These are phyloP conservation scores for Pseudorhombus dupliciocellatus DNA, from an alignment of 2,113 vertebrate genomes.

Conservation along the genomic window DNA sequence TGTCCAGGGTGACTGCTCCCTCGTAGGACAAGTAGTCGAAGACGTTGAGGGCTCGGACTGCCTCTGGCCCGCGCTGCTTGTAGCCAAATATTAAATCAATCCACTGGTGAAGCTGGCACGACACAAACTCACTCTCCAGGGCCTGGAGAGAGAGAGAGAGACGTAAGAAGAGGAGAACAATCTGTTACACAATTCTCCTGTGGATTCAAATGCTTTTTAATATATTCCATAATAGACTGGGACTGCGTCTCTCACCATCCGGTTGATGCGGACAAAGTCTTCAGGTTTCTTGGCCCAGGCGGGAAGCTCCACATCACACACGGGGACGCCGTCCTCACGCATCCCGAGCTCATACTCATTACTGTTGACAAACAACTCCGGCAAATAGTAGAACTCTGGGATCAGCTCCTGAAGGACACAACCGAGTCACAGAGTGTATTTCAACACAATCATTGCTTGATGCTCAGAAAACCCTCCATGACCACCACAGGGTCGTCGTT, in stretches of 20 bases:
- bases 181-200: neutral
- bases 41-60: constrained; percentile 94
- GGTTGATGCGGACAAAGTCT: constrained; percentile 98
- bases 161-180: constrained; percentile 7
- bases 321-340: constrained; percentile 88
- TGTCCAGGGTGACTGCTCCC: constrained; percentile 93
- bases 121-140: constrained; percentile 97
- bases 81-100: constrained; percentile 99
- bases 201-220: neutral
- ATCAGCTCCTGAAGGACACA: constrained; percentile 88
- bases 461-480: no score
- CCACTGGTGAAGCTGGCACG: constrained; percentile 99
- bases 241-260: constrained; percentile 87
- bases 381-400: constrained; percentile 98
- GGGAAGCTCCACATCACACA: constrained; percentile 94
- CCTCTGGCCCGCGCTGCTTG: constrained; percentile 97
- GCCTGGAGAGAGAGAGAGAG: constrained; percentile 79
- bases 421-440: neutral
- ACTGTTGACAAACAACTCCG: constrained; percentile 99
- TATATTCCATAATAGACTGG: neutral
- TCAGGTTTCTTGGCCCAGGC: constrained; percentile 98
- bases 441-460: neutral
- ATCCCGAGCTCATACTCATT: constrained; percentile 92
- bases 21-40: constrained; percentile 97
- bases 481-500: neutral